These are phyloP conservation scores for Psittacara wagleri DNA, from an alignment of 2,113 vertebrate species.

Conservation along the genomic window DNA sequence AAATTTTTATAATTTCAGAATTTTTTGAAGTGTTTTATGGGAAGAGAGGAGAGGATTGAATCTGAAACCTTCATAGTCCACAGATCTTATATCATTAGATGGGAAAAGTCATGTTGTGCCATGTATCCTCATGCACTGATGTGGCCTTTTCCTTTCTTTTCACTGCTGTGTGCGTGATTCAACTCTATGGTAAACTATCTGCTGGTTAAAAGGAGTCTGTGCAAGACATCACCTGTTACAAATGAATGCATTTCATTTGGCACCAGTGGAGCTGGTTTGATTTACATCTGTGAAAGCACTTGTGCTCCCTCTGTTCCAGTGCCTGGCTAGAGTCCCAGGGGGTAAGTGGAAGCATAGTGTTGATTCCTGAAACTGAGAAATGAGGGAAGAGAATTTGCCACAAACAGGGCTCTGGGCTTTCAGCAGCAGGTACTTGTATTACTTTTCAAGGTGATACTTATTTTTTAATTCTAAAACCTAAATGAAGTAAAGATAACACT, in stretches of 20 bases:
- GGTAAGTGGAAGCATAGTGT: neutral
- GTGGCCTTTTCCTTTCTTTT: neutral
- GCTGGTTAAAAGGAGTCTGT: neutral
- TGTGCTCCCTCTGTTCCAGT: fast-evolving
- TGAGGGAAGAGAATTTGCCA: neutral
- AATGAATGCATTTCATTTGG: neutral
- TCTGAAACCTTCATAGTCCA: neutral
- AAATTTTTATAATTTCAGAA: neutral
- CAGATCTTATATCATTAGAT: neutral
- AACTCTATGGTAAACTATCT: neutral
- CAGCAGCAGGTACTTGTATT: neutral
- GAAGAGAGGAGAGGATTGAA: neutral
- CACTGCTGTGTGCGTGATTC: neutral
- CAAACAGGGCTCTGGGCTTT: neutral
- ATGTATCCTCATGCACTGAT: fast-evolving
- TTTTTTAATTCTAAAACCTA: neutral
- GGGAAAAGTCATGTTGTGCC: neutral
- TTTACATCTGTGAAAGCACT: neutral
- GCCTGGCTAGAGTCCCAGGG: neutral
- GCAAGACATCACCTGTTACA: neutral
- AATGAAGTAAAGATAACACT: neutral
- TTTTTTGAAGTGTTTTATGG: neutral
- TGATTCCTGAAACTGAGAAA: neutral
- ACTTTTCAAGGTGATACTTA: neutral
- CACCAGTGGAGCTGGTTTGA: neutral